Evolutionary conservation across 2,888 invertebrate genomes (phyloP), one percentile per base, ranked within the genome.

Genomic region (Orchesella flavescens): DNA sequence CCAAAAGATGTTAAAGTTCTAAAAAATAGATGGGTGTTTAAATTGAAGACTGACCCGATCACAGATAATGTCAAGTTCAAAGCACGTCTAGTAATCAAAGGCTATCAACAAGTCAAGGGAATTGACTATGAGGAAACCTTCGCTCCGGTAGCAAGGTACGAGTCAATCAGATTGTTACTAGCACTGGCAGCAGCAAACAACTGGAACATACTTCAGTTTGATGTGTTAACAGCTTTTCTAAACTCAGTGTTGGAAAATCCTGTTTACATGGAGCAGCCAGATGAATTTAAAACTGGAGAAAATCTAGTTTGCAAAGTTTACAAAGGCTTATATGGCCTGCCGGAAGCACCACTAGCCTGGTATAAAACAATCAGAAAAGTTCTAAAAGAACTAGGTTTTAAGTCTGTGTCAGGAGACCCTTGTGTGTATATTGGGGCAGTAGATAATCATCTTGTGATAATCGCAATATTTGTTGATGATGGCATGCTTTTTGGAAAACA

Each of bases 181-280:
- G 44, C 79, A 1, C 9, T 86, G 34, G 85, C 82, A 0, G 73
- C 82, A n/a, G 65, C 53, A n/a, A 5, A 78, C 13, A 61, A 49
- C 10, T 21, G 44, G 13, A 77, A 77, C 4, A 69, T 69, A 12
- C 24, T 68, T 9, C 76, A 68, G 19, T 77, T 77, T 68, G 76
- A 77, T 68, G 44, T 77, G 4, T 23, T 68, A 17, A 77, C 68
- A 13, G 76, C 76, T 10, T 77, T 77, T 59, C 68, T 77, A 0
- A 68, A 77, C 17, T 80, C 85, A 15, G 44, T 79, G 0, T 44
- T 87, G 15, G 69, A 85, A 43, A 85, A 87, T 55, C 66, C 69
- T 7, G 88, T 90, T 15, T 89, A 88, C 61, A 89, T 89, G 89
- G 80, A 88, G 44, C 89, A 89, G 55, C 88, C 88, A 24, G 85